A percentile compares a stretch with the other conserved stretches of the same genome.
These are phyloP conservation scores for Drosophila pseudoobscura DNA, from an alignment of 1,140 invertebrate species.

Conservation along the genomic window DNA sequence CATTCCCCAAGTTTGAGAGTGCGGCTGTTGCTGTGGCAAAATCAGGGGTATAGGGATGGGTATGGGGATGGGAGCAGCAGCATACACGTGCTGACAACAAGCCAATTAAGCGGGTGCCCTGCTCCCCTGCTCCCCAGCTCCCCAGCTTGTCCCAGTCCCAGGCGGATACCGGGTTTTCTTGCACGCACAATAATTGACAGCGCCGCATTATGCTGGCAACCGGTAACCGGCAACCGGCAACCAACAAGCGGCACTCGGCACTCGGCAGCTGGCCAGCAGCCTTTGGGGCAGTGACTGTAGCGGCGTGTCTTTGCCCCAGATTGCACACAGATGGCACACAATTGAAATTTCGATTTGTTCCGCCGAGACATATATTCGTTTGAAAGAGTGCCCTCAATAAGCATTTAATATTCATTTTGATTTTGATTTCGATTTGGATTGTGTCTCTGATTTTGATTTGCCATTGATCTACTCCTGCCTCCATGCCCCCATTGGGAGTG, in stretches of 20 bases:
- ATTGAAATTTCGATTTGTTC: conserved; percentile 12
- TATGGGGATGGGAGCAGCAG: neutral
- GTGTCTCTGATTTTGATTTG: neutral
- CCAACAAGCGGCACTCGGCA: no score
- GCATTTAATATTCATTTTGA: conserved; percentile 28
- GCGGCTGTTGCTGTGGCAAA: neutral
- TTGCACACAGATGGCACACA: neutral
- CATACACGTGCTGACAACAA: conserved; percentile 50
- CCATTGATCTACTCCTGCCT: neutral
- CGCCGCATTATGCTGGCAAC: neutral
- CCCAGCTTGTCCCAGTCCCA: neutral
- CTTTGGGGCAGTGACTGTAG: no score
- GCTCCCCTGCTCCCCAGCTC: neutral
- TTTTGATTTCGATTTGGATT: conserved; percentile 14
- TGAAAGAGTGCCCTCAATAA: conserved; percentile 19
- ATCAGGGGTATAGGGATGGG: no score
- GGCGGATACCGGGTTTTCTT: neutral
- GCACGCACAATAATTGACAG: neutral
- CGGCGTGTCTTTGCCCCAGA: neutral
- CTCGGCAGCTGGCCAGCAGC: no score
- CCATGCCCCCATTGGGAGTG: no score
- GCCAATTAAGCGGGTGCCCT: conserved; percentile 44
- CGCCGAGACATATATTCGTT: no score
- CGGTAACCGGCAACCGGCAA: neutral
- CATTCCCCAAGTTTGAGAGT: conserved; percentile 22